Evolutionary conservation across 1,140 invertebrate genomes (phyloP), one percentile per base, ranked within the genome.

Genomic region (Cydia splendana): DNA sequence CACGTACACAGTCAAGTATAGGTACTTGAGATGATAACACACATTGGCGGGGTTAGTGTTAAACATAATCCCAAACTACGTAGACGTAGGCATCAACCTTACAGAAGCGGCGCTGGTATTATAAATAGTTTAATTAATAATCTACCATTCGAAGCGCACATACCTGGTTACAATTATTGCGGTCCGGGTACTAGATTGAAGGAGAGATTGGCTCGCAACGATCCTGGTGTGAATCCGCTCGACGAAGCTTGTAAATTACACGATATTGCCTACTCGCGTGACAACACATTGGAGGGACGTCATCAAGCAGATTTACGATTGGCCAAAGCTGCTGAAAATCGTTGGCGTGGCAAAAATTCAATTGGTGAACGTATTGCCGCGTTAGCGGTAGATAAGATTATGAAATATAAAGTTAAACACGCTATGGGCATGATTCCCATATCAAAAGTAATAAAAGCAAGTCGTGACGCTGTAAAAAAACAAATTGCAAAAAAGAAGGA

Each of bases 141-240:
- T 15, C 10, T 67, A 28, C 65, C 65, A 67, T 67, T 67, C 13
- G 65, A 67, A 30, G 1, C 15, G 4, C 65, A 67, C 24, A n/a
- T 67, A 38, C 65, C 65, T 0, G 65, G 65, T 9, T 67, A 67
- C 30, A 67, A 67, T 30, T 67, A 67, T 30, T 67, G 65, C 13
- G 65, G 65, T 2, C 65, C 65, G 12, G 65, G 65, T 30, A 67
- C 65, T 10, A 28, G 4, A 30, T 15, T 67, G 10, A 3, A 30
- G 1, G 4, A 67, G 15, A 10, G 65, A 12, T 67, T 67, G 15
- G 65, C 65, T 15, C 65, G 65, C 15, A 15, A 15, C 30, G 65
- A 67, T 67, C 10, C 10, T 1, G 65, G 65, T n/a, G 15, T 67
- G 9, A 67, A 67, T 15, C 28, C 28, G 4, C 15, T 67, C 1